phyloP scores from a whole-genome alignment of 2,888 invertebrate species.

The Bellardia pandia region DNA sequence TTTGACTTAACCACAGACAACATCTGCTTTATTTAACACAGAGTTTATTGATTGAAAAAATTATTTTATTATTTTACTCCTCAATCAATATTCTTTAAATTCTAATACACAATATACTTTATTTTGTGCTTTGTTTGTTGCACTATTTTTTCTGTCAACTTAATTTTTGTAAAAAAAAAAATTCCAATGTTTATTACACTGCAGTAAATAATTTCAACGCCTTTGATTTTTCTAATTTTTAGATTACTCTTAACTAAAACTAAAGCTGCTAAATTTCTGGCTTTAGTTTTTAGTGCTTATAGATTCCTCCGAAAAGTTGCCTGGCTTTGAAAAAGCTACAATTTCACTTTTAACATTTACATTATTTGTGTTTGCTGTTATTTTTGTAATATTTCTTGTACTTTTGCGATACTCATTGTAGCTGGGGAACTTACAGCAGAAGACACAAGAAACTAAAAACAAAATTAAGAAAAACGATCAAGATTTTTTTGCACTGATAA shows the following conservation, averaged over 20 bases:
- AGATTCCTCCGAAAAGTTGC: neutral
- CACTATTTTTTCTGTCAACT: neutral
- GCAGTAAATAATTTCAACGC: neutral
- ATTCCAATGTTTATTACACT: neutral
- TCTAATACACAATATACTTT: no score
- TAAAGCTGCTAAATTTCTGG: neutral
- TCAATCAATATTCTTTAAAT: no score
- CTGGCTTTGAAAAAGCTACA: neutral
- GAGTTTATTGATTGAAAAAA: no score
- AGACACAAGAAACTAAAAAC: neutral
- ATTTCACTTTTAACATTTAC: constrained; percentile 57
- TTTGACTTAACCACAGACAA: no score
- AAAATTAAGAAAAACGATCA: neutral
- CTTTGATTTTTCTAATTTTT: neutral
- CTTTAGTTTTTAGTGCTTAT: neutral
- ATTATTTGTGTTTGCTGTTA: constrained; percentile 22
- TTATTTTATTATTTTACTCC: no score
- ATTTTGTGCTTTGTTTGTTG: no score
- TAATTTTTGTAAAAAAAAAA: constrained; percentile 1
- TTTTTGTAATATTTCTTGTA: constrained; percentile 7
- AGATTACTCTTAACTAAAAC: no score
- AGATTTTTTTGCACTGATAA: constrained; percentile 20
- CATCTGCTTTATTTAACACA: no score
- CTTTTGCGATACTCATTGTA: neutral
- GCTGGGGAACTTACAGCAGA: neutral